These are phyloP conservation scores for Odontophorus gujanensis DNA, from an alignment of 2,113 vertebrate genomes.

Conservation along the genomic window DNA sequence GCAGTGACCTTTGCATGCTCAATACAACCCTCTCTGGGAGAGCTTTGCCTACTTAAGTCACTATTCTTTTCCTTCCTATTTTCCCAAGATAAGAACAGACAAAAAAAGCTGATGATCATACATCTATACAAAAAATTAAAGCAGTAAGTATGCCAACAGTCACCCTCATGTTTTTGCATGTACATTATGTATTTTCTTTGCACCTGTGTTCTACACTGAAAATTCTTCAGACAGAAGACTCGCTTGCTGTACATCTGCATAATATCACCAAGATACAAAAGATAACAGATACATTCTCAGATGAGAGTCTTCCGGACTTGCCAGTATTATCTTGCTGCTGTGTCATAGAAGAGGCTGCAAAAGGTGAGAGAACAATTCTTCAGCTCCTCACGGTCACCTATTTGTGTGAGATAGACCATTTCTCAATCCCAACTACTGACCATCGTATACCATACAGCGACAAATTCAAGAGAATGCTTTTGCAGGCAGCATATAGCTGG, in stretches of 20 bases:
- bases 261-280: not conserved
- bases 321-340: not conserved
- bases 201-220: not conserved
- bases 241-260: not conserved
- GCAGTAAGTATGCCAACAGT: not conserved
- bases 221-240: not conserved
- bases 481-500: not conserved
- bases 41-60: not conserved
- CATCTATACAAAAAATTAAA: not conserved
- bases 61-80: not conserved
- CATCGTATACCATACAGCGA: not conserved
- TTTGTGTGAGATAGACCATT: not conserved
- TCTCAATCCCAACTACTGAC: not conserved
- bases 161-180: not conserved
- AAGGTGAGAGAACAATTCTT: not conserved
- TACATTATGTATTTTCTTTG: not conserved
- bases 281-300: not conserved
- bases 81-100: not conserved
- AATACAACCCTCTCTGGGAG: not conserved
- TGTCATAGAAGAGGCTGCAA: not conserved
- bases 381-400: not conserved
- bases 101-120: not conserved
- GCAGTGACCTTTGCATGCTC: not conserved
- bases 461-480: not conserved
- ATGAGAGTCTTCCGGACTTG: not conserved